Base-by-base conservation (phyloP, 2,113 vertebrate genomes). In the Solea solea region DNA sequence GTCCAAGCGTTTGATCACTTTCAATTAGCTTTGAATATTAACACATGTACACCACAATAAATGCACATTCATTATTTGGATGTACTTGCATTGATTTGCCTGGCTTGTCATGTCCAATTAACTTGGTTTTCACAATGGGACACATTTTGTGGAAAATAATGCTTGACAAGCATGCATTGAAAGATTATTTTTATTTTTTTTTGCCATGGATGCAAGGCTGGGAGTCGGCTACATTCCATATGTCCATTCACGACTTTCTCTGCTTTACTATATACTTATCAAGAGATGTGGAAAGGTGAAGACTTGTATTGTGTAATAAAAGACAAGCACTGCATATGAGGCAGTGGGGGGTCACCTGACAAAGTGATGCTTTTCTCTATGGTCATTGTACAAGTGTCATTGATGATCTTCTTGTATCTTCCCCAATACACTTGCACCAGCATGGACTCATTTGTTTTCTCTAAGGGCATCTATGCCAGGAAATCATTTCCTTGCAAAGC, bases 401-500 rank as follows among this genome's bases (percentile, higher is more conserved):
- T 60, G 71, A 72, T 77, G 51, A 42, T 83, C 44, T 28, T 46
- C 59, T 58, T 39, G 73, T 72, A 77, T 69, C 58, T 76, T 66
- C 69, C 3, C 51, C 48, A 13, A 78, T 66, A 72, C 70, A 73
- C 65, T 72, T 63, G 58, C 77, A 84, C 54, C 65, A 76, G 65
- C 51, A 72, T 75, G 63, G 82, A 73, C 72, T 74, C 56, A 57
- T 55, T 67, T 16, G 71, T 78, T 77, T 74, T 61, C 77, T 76
- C 64, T 40, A 69, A 83, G 85, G 69, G 73, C 68, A 74, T 65
- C 28, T 5, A 63, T 74, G 63, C 80, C 84, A 58, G 80, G 80
- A 87, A 86, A 84, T 65, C 15, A 80, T 87, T 86, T 89, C 72
- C 76, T 88, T 60, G 72, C 60, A 73, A 76, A 42, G 75, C 60